These are phyloP conservation scores for Psophia crepitans DNA, from an alignment of 2,113 vertebrate species.

Conservation along the genomic window DNA sequence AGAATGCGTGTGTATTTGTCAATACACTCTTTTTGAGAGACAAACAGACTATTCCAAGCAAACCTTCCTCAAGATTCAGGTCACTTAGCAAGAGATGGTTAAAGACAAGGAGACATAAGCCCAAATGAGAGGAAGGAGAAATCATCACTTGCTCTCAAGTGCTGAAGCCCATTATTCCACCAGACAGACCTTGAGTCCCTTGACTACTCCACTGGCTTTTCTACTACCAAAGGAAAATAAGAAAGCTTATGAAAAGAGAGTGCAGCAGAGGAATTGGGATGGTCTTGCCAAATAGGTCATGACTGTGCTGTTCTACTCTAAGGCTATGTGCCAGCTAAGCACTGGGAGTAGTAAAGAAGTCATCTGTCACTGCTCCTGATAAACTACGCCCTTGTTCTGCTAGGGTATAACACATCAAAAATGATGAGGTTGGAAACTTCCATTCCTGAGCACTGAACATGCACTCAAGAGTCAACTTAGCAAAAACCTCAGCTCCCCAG, in stretches of 20 bases:
- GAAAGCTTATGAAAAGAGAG: not conserved
- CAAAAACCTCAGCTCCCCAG: not conserved
- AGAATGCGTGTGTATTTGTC: accelerated
- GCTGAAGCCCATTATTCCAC: not conserved
- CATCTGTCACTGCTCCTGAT: not conserved
- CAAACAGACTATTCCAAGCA: not conserved
- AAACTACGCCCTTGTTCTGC: not conserved
- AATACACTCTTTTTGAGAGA: not conserved
- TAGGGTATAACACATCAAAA: not conserved
- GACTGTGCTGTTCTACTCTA: not conserved
- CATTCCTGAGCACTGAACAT: not conserved
- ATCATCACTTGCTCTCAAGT: accelerated
- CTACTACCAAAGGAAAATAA: not conserved
- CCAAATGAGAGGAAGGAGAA: not conserved
- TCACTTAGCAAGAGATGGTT: not conserved
- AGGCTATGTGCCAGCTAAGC: not conserved
- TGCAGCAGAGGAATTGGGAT: not conserved
- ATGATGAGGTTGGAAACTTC: not conserved
- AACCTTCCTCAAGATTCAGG: not conserved
- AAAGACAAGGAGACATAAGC: not conserved
- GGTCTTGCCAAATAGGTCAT: conserved; percentile 23
- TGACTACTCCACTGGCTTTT: not conserved
- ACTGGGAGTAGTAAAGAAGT: not conserved
- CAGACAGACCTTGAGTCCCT: not conserved
- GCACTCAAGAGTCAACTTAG: not conserved